These are phyloP conservation scores for Thryonomys swinderianus DNA, from an alignment of 2,113 vertebrate species.

Conservation along the genomic window DNA sequence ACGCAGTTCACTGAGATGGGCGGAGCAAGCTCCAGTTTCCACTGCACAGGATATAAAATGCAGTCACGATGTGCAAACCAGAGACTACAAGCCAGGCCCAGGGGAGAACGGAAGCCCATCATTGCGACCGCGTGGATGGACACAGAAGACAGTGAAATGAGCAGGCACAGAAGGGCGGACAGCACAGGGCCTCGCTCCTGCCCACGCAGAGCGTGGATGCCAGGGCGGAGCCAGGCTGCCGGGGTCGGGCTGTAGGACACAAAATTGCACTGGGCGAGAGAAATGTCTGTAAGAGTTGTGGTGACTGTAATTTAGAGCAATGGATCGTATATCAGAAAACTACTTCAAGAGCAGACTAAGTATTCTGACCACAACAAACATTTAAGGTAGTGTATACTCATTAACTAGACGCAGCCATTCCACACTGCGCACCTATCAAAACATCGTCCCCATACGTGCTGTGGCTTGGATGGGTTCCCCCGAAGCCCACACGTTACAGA, in stretches of 20 bases:
- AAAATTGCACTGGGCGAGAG: not conserved
- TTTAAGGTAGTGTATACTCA: not conserved
- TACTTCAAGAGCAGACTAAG: not conserved
- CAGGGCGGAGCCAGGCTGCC: accelerated
- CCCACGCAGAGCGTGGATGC: not conserved
- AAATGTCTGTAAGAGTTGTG: not conserved
- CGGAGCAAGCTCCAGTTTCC: not conserved
- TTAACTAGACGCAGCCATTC: not conserved
- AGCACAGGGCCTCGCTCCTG: no score
- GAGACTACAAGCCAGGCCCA: not conserved
- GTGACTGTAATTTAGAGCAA: not conserved
- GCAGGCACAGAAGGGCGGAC: not conserved
- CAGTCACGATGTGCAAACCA: not conserved
- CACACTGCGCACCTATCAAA: not conserved
- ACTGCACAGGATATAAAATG: not conserved
- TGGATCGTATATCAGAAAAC: not conserved
- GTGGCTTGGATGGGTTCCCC: not conserved
- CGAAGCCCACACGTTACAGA: not conserved
- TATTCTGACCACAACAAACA: not conserved
- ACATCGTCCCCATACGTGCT: not conserved
- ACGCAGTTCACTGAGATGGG: not conserved
- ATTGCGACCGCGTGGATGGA: not conserved
- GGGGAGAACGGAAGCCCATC: not conserved
- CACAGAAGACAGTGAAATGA: not conserved
- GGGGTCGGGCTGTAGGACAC: not conserved